These are phyloP conservation scores for Ornithorhynchus anatinus DNA, from an alignment of 2,113 vertebrate species.

Conservation along the genomic window DNA sequence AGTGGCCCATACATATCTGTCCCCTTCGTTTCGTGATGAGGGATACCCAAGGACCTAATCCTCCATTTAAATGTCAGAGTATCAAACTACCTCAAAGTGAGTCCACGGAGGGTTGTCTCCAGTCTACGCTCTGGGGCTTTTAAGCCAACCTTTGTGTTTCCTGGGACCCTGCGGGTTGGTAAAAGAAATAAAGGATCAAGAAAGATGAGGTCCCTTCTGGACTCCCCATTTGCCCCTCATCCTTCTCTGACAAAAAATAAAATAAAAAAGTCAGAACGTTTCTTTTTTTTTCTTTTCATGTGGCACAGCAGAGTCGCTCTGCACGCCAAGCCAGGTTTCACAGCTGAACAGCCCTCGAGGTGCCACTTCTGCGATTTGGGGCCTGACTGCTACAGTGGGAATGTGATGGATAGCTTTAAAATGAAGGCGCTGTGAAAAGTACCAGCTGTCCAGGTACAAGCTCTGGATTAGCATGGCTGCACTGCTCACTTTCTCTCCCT, in stretches of 20 bases:
- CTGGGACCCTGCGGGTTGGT: too few species aligned
- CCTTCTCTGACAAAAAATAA: constrained; percentile 18
- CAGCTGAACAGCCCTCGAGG: constrained; percentile 66
- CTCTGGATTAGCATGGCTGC: constrained; percentile 60
- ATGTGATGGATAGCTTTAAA: constrained; percentile 67
- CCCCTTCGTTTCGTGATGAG: too few species aligned
- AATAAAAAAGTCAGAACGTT: constrained; percentile 29
- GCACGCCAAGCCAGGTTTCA: constrained; percentile 58
- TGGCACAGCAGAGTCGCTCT: constrained; percentile 17
- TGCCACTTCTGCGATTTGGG: constrained; percentile 61
- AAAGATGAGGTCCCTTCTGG: too few species aligned
- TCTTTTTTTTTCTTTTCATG: too few species aligned
- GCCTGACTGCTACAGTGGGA: constrained; percentile 17
- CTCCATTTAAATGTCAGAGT: too few species aligned
- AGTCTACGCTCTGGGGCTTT: too few species aligned
- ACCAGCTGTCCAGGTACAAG: constrained; percentile 66
- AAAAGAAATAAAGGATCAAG: too few species aligned
- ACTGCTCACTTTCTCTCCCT: background rate
- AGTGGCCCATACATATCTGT: too few species aligned
- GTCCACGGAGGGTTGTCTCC: too few species aligned
- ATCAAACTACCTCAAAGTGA: too few species aligned
- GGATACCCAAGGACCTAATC: too few species aligned
- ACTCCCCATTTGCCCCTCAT: background rate
- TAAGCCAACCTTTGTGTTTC: too few species aligned
- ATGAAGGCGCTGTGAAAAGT: constrained; percentile 36